Evolutionary conservation across 2,888 invertebrate species (phyloP).

Genomic region (Diadromus collaris): DNA sequence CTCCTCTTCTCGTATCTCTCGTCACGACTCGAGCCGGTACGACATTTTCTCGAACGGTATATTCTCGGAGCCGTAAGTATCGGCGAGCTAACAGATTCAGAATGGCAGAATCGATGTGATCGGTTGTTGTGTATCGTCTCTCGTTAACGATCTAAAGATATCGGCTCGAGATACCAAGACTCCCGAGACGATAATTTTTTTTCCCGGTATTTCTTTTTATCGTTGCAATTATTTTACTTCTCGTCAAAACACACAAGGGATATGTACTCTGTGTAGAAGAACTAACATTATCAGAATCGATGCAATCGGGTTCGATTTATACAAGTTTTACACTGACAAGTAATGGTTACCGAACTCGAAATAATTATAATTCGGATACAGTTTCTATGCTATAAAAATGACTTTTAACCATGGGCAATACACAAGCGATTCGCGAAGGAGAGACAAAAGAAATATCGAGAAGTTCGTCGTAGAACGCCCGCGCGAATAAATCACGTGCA

Average conservation of each 20-base stretch:
- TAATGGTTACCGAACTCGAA: no score
- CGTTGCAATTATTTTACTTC: conserved; percentile 6
- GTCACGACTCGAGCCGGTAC: not conserved
- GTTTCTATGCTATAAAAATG: not conserved
- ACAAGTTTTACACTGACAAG: no score
- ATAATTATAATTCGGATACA: not conserved
- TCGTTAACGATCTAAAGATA: conserved; percentile 39
- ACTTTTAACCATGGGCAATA: not conserved
- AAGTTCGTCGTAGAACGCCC: conserved; percentile 3
- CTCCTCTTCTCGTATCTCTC: conserved; percentile 19
- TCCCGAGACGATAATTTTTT: conserved; percentile 5
- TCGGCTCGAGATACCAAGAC: conserved; percentile 19
- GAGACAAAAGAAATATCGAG: conserved; percentile 13
- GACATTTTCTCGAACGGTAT: conserved; percentile 24
- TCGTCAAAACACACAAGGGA: not conserved
- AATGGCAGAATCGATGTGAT: not conserved
- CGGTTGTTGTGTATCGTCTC: conserved; percentile 20
- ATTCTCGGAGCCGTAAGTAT: not conserved
- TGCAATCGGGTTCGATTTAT: no score
- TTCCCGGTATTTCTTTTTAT: not conserved
- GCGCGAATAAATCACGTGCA: conserved; percentile 26
- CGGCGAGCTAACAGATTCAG: conserved; percentile 4
- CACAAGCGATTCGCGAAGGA: not conserved
- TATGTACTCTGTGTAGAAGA: no score
- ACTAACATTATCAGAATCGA: no score